Base-by-base conservation (phyloP, 2,113 vertebrate species). In the Lepus americanus region DNA sequence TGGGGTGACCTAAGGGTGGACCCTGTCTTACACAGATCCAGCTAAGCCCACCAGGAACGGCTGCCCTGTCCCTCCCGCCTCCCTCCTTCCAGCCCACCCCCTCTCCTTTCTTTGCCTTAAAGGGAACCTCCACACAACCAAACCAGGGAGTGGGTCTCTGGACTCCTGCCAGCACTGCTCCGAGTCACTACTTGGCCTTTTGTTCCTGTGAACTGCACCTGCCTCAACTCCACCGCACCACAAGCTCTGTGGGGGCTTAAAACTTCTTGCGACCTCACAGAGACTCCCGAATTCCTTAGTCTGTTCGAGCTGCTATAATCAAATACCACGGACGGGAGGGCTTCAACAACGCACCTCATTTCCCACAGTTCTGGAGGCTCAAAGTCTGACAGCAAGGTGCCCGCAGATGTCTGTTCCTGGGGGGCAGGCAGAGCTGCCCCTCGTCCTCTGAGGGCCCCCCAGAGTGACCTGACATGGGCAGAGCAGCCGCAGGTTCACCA, bases 161-260 rank as follows among this genome's bases (percentile, higher is more conserved):
- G 53, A n/a, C 9, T n/a, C 44, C 70, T 23, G 1, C 10, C 67
- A 55, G n/a, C 44, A 77, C 29, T 77, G 36, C 39, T 74, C 25
- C n/a, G 72, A 77, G 19, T 66, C 59, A 80, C 16, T 31, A 31
- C 70, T 81, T 44, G 51, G 64, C 72, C 79, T 88, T 92, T 93
- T 63, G 85, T 77, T 89, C 49, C 29, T 81, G 12, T 61, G 29
- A 44, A 31, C 14, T 33, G 9, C 61, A 44, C 12, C 69, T 90
- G 63, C 12, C 85, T 72, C 77, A 29, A 11, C 51, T 27, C 63
- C 39, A 70, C 1, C 61, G 72, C 23, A 51, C 74, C 53, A 39
- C 14, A 44, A 72, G 33, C 9, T 77, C 76, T 61, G 73, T 44
- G 55, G 53, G 55, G 23, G 31, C 49, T 23, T 92, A 20, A 77